Percentiles rank a stretch among this genome's conserved stretches.
These are phyloP conservation scores for Simalia tracyae DNA, from an alignment of 2,797 vertebrate species.

Conservation along the genomic window DNA sequence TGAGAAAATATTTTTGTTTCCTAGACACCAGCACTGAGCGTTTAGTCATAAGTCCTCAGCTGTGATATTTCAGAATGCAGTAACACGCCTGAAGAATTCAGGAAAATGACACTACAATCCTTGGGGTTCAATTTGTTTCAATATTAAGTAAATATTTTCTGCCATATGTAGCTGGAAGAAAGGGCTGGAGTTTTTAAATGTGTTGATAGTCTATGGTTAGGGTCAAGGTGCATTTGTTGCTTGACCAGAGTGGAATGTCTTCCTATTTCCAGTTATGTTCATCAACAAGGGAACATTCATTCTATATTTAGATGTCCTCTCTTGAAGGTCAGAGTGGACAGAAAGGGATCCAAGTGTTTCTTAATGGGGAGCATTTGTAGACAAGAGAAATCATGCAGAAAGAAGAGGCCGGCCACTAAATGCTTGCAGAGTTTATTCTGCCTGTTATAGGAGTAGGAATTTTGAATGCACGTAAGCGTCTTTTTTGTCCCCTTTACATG, in stretches of 20 bases:
- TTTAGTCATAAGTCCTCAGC: not conserved
- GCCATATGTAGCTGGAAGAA: conserved; percentile 5
- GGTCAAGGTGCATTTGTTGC: conserved; percentile 30
- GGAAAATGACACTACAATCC: not conserved
- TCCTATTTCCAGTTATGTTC: conserved; percentile 62
- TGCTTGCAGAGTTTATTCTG: conserved; percentile 45
- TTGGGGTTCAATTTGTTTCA: conserved; percentile 18
- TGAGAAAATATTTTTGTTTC: not conserved
- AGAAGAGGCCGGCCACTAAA: conserved; percentile 51
- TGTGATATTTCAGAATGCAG: not conserved
- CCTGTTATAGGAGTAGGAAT: conserved; percentile 45
- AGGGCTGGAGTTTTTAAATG: conserved; percentile 8
- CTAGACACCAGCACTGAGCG: not conserved
- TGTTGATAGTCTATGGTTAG: conserved; percentile 38
- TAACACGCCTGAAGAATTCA: conserved; percentile 12
- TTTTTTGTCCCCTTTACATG: conserved; percentile 43
- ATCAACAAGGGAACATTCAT: conserved; percentile 64
- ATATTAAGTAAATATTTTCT: conserved; percentile 12
- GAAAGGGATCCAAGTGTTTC: conserved; percentile 59
- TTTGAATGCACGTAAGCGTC: conserved; percentile 48
- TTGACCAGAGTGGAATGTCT: conserved; percentile 59
- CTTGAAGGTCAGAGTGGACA: conserved; percentile 58
- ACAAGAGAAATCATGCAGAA: conserved; percentile 51
- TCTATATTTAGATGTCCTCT: conserved; percentile 73
- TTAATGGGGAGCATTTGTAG: conserved; percentile 54